Evolutionary conservation across 1,140 invertebrate species (phyloP), one percentile per base, ranked within the genome.

Genomic region (Drosophila virilis): DNA sequence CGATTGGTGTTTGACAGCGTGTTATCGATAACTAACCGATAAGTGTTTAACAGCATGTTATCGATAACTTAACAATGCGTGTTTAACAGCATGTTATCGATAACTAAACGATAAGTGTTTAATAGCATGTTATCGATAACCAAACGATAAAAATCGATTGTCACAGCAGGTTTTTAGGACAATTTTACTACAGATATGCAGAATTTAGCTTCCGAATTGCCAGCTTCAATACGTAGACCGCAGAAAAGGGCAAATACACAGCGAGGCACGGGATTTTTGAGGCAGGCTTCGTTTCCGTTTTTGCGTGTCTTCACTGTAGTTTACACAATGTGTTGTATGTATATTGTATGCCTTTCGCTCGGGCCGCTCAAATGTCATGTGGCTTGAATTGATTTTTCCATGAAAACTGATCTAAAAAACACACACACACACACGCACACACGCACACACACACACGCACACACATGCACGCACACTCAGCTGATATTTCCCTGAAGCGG

Each of bases 391-490:
- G 55, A 17, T 35, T 52, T 69, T 54, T 33, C 40, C 46, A 43
- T 59, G 54, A 67, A 67, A 58, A 50, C 28, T 50, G 42, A 66
- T 54, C 50, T 37, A 62, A 38, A 59, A 46, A 4, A 46, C 42
- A 46, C 45, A 13, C 17, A 50, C 8, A 48, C 7, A 35, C 15
- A 28, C 10, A 58, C 6, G 12, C 2, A 43, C n/a, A 9, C 10
- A 46, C 42, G 33, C n/a, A n/a, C 8, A 48, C 7, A 35, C 15
- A 28, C 10, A 58, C 6, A 15, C 2, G 33, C n/a, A 9, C 10
- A 46, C 42, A 45, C n/a, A n/a, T 1, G 15, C 33, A 22, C 35
- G 9, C 33, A 51, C 13, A 62, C 17, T 33, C 60, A 60, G 28
- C 17, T 55, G 15, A 46, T 55, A 17, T 45, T 46, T 43, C 42